These are phyloP conservation scores for Xestia c-nigrum DNA, from an alignment of 2,888 invertebrate species.

Conservation along the genomic window DNA sequence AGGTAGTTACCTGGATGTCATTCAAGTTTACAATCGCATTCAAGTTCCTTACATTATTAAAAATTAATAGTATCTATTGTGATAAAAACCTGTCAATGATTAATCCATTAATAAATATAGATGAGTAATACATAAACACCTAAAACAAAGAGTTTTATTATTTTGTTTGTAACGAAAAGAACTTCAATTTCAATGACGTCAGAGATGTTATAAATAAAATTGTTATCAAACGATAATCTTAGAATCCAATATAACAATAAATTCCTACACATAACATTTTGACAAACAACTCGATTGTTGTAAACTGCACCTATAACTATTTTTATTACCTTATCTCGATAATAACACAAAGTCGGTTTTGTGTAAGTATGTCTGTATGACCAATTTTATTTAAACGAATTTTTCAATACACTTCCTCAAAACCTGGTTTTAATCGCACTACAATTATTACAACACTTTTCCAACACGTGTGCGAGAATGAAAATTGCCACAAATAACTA, in stretches of 20 bases:
- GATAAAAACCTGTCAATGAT: slow-evolving; percentile 1
- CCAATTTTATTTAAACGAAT: background rate
- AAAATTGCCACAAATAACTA: too few relatives aligned
- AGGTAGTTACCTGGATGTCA: background rate
- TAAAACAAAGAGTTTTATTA: slow-evolving; percentile 13
- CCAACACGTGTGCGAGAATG: too few relatives aligned
- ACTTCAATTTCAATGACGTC: slow-evolving; percentile 38
- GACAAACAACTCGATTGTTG: slow-evolving; percentile 27
- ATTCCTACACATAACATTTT: slow-evolving; percentile 22
- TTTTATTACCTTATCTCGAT: background rate
- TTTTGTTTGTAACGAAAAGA: slow-evolving; percentile 25
- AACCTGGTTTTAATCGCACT: too few relatives aligned
- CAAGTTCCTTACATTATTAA: background rate
- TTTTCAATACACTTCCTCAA: too few relatives aligned
- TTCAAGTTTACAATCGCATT: background rate
- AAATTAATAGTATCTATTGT: background rate
- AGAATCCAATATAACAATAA: slow-evolving; percentile 34
- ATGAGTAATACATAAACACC: background rate
- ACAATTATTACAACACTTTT: too few relatives aligned
- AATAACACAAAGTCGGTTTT: background rate
- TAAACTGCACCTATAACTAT: background rate
- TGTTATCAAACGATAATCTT: slow-evolving; percentile 35
- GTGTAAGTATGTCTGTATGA: background rate
- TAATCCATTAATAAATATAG: background rate
- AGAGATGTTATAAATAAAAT: slow-evolving; percentile 40